phyloP scores from a whole-genome alignment of 2,888 invertebrate species.

The Agrypnus murinus region DNA sequence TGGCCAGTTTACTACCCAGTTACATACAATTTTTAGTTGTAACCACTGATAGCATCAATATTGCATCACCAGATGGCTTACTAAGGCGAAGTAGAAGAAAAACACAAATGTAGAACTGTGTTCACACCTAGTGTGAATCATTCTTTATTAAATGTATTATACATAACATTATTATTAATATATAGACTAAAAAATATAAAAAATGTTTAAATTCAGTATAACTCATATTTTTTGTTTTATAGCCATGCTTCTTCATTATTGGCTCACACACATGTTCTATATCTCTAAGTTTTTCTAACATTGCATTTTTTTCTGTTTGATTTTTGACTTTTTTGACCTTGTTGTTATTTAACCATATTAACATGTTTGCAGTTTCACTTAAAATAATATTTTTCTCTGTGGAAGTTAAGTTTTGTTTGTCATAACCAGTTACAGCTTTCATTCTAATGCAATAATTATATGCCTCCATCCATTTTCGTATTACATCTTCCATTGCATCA shows the following conservation, averaged over 20 bases:
- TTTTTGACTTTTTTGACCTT: constrained; percentile 15
- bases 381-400: neutral
- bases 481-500: constrained; percentile 6
- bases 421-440: constrained; percentile 23
- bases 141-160: too few relatives aligned
- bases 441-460: constrained; percentile 34
- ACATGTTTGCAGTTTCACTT: neutral
- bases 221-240: constrained; percentile 15
- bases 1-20: too few relatives aligned
- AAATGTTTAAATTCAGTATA: constrained; percentile 26
- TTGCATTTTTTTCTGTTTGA: constrained; percentile 13
- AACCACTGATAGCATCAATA: too few relatives aligned
- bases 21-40: too few relatives aligned
- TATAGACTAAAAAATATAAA: too few relatives aligned
- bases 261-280: constrained; percentile 29
- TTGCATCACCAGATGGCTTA: too few relatives aligned
- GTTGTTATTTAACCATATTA: neutral
- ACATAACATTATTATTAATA: too few relatives aligned
- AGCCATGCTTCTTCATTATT: constrained; percentile 23
- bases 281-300: constrained; percentile 6
- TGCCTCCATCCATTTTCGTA: constrained; percentile 10
- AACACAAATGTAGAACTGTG: too few relatives aligned
- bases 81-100: too few relatives aligned
- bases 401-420: neutral
- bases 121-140: too few relatives aligned